Conservation (phyloP, 2,888 invertebrate species). For the Panzeria rudis region DNA sequence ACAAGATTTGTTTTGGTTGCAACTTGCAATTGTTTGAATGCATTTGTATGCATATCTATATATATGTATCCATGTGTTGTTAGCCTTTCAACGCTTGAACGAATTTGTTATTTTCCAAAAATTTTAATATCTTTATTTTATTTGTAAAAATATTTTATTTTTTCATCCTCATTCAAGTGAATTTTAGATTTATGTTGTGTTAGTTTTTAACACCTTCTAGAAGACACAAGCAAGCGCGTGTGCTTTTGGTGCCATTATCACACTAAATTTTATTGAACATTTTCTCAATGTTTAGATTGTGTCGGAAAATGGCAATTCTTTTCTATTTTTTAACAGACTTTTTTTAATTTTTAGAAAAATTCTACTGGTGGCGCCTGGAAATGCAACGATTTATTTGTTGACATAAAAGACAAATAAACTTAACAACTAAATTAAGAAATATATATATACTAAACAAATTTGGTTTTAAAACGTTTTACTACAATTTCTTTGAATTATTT, state of each 20-base stretch:
- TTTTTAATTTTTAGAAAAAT: too few relatives aligned
- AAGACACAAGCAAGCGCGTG: neutral
- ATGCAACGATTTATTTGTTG: conserved; percentile 23
- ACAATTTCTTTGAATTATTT: too few relatives aligned
- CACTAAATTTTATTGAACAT: neutral
- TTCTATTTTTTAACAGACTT: too few relatives aligned
- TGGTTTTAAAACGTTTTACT: neutral
- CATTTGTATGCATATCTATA: too few relatives aligned
- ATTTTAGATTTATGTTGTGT: conserved; percentile 62
- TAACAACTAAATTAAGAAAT: neutral
- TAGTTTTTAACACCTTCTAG: conserved; percentile 47
- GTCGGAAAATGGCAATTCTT: too few relatives aligned
- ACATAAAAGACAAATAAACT: conserved; percentile 35
- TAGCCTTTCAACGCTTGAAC: conserved; percentile 30
- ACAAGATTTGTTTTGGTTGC: neutral
- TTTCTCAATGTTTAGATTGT: too few relatives aligned
- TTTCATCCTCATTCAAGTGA: conserved; percentile 8
- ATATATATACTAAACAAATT: neutral
- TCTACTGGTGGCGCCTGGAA: conserved; percentile 11
- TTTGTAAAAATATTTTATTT: conserved; percentile 46
- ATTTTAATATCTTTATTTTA: conserved; percentile 3
- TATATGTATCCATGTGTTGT: conserved; percentile 1
- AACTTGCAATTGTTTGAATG: conserved; percentile 10
- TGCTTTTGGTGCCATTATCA: neutral
- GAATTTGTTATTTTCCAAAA: conserved; percentile 23